Evolutionary conservation across 2,113 vertebrate species (phyloP), one percentile per base, ranked within the genome.

Genomic region (Notothenia rossii): DNA sequence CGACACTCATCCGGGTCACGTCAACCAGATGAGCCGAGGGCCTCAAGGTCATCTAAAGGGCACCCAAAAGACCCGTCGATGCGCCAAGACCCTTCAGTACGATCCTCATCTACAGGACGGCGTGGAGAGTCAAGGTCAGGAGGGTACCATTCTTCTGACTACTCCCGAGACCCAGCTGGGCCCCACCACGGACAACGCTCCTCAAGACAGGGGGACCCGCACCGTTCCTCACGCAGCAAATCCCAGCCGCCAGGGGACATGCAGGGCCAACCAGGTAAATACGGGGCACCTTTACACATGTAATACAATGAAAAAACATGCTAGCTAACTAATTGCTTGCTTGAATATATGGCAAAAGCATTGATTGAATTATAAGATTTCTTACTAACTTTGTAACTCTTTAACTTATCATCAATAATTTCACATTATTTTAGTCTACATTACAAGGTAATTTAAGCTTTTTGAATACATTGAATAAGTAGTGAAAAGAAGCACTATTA

Each of bases 1-100:
- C 95, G 97, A 60, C 97, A 98, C 59, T 86, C 96, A 0, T 92
- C 96, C 61, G 92, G 95, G 3, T 95, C 96, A n/a, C 97, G 97
- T 80, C 98, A 99, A 7, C 7, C 93, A 0, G 97, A 99, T 2
- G 97, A 99, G 68, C 93, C 91, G 0, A 95, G 97, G 58, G 83
- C 95, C 58, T 93, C 95, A 1, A 95, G 98, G 74, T 95, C 97
- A 0, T 94, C 97, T 50, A 97, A 96, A 87, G 96, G 96, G 48
- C 96, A 98, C 15, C 88, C 91, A 0, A 97, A 98, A 91, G 98
- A 99, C 65, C 86, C 95, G 0, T 83, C 96, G 48, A 67, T 93
- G 70, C 96, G 96, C 48, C 97, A 98, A 0, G 98, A 99, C 53
- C 96, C 53, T 76, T 96, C 97, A 1, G 94, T 94, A n/a, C 91